phyloP scores from a whole-genome alignment of 2,888 invertebrate species.

The Pandemis heparana region DNA sequence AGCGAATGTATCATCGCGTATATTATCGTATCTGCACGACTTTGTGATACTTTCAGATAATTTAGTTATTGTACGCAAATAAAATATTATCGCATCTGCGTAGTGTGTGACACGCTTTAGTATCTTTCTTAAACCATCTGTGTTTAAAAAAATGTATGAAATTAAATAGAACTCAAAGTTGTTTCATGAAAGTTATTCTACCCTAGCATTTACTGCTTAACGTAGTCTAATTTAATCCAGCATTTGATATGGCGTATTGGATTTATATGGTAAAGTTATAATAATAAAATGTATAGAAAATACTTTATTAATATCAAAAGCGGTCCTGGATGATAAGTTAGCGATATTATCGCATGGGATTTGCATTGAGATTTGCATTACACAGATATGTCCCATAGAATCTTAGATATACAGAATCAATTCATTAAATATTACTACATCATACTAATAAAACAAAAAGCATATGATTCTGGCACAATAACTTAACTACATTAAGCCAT shows the following conservation, averaged over 20 bases:
- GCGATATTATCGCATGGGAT: background rate
- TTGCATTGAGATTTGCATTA: slow-evolving; percentile 27
- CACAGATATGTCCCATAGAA: slow-evolving; percentile 17
- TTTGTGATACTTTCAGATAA: too few relatives aligned
- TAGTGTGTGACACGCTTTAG: background rate
- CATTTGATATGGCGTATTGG: slow-evolving; percentile 18
- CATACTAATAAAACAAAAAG: slow-evolving; percentile 22
- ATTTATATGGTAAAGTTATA: slow-evolving; percentile 1
- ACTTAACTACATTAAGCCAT: background rate
- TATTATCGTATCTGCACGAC: too few relatives aligned
- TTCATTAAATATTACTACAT: background rate
- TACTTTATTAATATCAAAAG: slow-evolving; percentile 23
- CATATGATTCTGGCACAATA: slow-evolving; percentile 18
- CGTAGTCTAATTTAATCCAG: background rate
- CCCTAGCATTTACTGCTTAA: background rate
- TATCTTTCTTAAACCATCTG: background rate
- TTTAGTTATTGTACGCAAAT: too few relatives aligned
- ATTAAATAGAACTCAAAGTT: background rate
- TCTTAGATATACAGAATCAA: background rate
- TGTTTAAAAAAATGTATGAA: background rate
- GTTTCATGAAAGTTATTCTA: slow-evolving; percentile 1
- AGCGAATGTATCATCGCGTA: too few relatives aligned
- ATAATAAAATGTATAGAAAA: slow-evolving; percentile 8
- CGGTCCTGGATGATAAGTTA: slow-evolving; percentile 2
- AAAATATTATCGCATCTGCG: too few relatives aligned